Conservation (phyloP, 2,113 vertebrate genomes). For the Tachysurus vachellii region DNA sequence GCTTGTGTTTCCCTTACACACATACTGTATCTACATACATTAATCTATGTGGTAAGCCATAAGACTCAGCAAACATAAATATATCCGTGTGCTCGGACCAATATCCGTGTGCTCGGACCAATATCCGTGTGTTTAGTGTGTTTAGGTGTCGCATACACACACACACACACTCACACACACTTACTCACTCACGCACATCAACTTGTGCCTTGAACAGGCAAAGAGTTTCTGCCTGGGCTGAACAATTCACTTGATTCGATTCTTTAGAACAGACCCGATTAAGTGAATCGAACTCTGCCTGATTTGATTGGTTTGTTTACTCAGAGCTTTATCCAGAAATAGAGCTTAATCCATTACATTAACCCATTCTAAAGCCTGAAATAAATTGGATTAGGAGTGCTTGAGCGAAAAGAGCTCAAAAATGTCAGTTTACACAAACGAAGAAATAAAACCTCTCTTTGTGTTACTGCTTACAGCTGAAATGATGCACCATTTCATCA, state of each 20-base stretch:
- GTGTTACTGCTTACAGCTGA: background rate
- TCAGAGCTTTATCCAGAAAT: background rate
- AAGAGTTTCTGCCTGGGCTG: background rate
- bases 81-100: background rate
- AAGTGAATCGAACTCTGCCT: background rate
- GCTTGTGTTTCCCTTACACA: background rate
- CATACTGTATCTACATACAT: background rate
- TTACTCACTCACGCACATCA: background rate
- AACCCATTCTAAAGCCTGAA: background rate
- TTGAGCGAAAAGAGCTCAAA: background rate
- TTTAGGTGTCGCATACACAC: background rate
- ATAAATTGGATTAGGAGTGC: background rate
- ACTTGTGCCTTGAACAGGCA: background rate
- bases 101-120: background rate
- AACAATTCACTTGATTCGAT: background rate
- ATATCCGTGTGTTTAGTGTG: conserved; percentile 27
- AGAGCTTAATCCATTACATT: background rate
- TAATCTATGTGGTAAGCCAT: background rate
- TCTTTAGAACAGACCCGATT: background rate
- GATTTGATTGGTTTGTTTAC: background rate
- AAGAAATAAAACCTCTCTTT: background rate
- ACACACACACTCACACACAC: background rate
- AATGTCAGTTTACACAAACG: background rate
- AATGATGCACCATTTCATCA: background rate
- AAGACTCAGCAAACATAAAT: background rate